phyloP scores from a whole-genome alignment of 1,140 invertebrate species.

The Pteromalus puparum region DNA sequence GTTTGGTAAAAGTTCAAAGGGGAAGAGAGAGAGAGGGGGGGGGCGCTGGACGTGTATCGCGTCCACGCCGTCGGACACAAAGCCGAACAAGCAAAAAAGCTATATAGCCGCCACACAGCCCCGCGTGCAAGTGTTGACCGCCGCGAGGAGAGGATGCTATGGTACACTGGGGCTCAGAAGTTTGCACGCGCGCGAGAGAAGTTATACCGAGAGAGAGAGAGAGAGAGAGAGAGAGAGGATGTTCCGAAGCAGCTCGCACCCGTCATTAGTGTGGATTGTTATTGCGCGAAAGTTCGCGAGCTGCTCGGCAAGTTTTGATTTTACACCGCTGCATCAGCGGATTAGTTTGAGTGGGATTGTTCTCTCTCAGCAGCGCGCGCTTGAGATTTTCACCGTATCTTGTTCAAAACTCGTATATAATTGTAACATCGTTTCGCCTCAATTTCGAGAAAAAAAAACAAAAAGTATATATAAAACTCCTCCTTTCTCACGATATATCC shows the following conservation, averaged over 20 bases:
- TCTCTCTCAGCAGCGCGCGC: neutral
- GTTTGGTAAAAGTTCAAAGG: neutral
- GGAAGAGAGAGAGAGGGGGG: neutral
- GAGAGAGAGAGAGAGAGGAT: no score
- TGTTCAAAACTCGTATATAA: no score
- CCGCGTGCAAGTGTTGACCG: slow-evolving; percentile 1
- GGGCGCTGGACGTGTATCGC: neutral
- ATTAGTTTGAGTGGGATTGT: neutral
- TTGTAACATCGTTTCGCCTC: no score
- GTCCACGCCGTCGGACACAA: neutral
- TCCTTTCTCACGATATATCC: neutral
- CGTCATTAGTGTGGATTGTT: no score
- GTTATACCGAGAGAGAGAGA: no score
- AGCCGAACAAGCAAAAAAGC: slow-evolving; percentile 5
- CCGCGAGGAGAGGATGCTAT: neutral
- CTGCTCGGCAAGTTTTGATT: neutral
- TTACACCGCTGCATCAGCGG: neutral
- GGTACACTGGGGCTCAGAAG: no score
- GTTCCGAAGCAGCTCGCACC: no score
- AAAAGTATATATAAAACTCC: neutral
- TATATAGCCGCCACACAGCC: neutral
- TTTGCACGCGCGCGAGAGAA: no score
- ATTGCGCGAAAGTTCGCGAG: no score
- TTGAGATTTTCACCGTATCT: neutral
- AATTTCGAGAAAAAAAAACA: no score